Conservation (phyloP, 2,113 vertebrate genomes). For the Plotosus lineatus region DNA sequence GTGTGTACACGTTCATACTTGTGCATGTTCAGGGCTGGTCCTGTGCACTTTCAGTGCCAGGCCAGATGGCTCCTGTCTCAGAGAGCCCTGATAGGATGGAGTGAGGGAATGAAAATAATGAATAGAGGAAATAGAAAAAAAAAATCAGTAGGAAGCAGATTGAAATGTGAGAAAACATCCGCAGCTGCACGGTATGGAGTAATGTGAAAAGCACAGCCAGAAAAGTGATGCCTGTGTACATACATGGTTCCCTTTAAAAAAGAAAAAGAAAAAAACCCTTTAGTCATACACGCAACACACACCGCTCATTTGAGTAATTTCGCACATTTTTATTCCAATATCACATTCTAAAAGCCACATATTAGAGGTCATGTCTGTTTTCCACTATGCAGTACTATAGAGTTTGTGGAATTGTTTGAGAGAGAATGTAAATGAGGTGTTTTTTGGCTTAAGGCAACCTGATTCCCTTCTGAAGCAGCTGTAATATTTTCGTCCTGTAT, state of each 20-base stretch:
- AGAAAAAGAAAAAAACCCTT: no score
- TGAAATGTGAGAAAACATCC: constrained; percentile 54
- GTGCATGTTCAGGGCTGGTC: constrained; percentile 32
- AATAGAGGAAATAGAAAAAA: constrained; percentile 50
- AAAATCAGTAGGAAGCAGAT: constrained; percentile 50
- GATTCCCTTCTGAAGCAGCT: background rate
- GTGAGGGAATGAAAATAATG: constrained; percentile 54
- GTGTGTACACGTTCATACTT: constrained; percentile 35
- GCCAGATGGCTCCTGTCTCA: constrained; percentile 68
- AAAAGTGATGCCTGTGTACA: constrained; percentile 25
- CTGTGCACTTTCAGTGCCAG: constrained; percentile 48
- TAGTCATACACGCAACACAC: background rate
- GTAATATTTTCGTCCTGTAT: background rate
- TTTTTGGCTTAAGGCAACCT: background rate
- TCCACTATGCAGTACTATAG: background rate
- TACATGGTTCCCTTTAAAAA: no score
- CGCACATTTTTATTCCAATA: background rate
- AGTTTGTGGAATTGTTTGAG: constrained; percentile 23
- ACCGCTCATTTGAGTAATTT: background rate
- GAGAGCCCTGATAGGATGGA: constrained; percentile 50
- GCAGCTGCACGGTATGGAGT: constrained; percentile 58
- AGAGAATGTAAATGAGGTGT: background rate
- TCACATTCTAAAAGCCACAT: background rate
- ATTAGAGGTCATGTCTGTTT: background rate
- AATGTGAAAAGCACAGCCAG: background rate